Evolutionary conservation across 1,140 invertebrate species (phyloP), one percentile per base, ranked within the genome.

Genomic region (Diorhabda carinulata): DNA sequence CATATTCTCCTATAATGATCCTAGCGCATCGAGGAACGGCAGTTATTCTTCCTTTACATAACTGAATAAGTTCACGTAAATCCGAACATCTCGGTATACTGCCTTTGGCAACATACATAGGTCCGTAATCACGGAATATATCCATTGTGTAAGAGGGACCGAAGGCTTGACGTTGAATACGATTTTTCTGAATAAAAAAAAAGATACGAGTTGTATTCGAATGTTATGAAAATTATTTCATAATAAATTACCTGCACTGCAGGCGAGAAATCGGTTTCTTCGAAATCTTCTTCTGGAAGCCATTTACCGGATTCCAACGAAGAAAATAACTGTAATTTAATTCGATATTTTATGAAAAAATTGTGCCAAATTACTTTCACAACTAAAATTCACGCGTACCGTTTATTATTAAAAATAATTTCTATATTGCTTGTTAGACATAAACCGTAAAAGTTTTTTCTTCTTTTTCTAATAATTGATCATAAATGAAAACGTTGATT

Each of bases 271-370:
- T 81, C 75, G 3, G 69, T 81, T 42, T 84, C 63, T 67, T 87
- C 84, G 78, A 82, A 87, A 40, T 78, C 74, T 70, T 86, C 83
- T 76, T 87, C 86, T 4, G 78, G 66, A 41, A 87, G 45, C 85
- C 85, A 87, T 71, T 81, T 79, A 4, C 79, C 81, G 5, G 73
- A 76, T 63, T 82, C 76, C 10, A 84, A 43, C 2, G 85, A 87
- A 44, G 81, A 78, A 59, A 79, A 69, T 2, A 86, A 58, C 82
- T 83, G 67, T 66, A 75, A 74, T 25, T 25, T 25, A 25, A 25
- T 25, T 25, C 25, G 25, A 25, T 25, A 25, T 25, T 25, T 25
- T 25, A 25, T 25, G 25, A 25, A 25, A 25, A 0, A 25, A 25
- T 25, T 25, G 25, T 25, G 25, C 25, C 25, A 25, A 25, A 25